These are phyloP conservation scores for Amniataba percoides DNA, from an alignment of 2,797 vertebrate species.

Conservation along the genomic window DNA sequence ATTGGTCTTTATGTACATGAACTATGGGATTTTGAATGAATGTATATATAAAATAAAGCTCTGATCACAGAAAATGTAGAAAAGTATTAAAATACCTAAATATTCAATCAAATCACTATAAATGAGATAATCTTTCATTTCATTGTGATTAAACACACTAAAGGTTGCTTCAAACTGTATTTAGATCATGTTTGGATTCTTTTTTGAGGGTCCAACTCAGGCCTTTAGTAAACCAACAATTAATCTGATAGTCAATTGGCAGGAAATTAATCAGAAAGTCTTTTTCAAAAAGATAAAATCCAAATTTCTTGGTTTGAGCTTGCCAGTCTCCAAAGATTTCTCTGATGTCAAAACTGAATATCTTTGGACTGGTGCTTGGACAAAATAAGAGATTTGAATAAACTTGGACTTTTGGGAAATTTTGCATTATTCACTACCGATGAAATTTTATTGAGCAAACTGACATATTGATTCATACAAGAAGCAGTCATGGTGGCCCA, in stretches of 20 bases:
- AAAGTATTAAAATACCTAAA: neutral
- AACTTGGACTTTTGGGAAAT: neutral
- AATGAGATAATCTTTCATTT: neutral
- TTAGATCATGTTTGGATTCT: neutral
- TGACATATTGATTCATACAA: neutral
- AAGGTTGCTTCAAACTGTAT: too few relatives aligned
- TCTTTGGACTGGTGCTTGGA: neutral
- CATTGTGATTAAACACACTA: too few relatives aligned
- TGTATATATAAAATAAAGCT: neutral
- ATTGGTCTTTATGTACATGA: neutral
- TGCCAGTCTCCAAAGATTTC: neutral
- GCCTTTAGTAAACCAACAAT: neutral
- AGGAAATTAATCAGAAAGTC: neutral
- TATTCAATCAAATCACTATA: too few relatives aligned
- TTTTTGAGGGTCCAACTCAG: neutral
- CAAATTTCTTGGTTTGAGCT: neutral
- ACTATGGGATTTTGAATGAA: conserved; percentile 26
- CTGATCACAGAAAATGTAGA: neutral
- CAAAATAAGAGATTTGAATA: conserved; percentile 1
- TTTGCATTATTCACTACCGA: neutral
- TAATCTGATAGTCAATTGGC: too few relatives aligned
- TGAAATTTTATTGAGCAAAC: neutral
- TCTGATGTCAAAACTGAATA: neutral
- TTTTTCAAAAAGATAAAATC: neutral
- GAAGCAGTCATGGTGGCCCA: neutral